phyloP scores from a whole-genome alignment of 2,113 vertebrate genomes.

The Oryzias javanicus region DNA sequence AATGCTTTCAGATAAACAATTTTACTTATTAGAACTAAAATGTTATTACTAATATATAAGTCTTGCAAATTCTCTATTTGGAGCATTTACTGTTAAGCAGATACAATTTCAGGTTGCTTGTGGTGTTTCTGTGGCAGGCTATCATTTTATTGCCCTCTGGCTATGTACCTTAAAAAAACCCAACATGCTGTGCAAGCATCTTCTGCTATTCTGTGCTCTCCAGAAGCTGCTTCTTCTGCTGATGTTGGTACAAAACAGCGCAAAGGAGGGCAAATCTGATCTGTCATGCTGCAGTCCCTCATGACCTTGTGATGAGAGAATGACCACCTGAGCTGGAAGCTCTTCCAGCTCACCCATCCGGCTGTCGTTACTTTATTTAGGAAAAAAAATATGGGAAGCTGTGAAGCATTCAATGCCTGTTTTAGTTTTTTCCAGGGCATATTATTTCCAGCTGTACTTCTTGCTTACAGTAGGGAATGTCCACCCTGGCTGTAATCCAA shows the following conservation, averaged over 20 bases:
- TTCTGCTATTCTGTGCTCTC: slow-evolving; percentile 15
- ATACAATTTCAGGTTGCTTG: slow-evolving; percentile 15
- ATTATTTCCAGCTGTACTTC: too few relatives aligned
- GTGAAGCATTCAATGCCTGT: too few relatives aligned
- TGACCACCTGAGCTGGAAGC: slow-evolving; percentile 67
- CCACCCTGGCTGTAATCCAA: slow-evolving; percentile 22
- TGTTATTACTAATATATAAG: too few relatives aligned
- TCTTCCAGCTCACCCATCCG: slow-evolving; percentile 68
- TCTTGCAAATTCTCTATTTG: background rate
- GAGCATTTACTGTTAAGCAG: slow-evolving; percentile 15
- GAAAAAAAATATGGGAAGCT: too few relatives aligned
- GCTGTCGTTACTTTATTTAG: background rate
- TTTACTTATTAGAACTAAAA: too few relatives aligned
- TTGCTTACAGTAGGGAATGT: slow-evolving; percentile 10
- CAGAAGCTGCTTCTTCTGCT: slow-evolving; percentile 4
- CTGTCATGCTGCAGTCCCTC: slow-evolving; percentile 47
- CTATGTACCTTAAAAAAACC: too few relatives aligned
- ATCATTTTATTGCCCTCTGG: slow-evolving; percentile 37
- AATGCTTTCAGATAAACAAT: too few relatives aligned
- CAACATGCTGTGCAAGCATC: slow-evolving; percentile 9
- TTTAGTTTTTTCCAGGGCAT: too few relatives aligned
- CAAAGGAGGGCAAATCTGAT: slow-evolving; percentile 33
- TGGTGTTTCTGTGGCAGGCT: slow-evolving; percentile 24
- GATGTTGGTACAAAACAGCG: slow-evolving; percentile 25
- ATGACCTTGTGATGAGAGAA: slow-evolving; percentile 65